Evolutionary conservation across 2,888 invertebrate genomes (phyloP), one percentile per base, ranked within the genome.

Genomic region (Conops quadrifasciatus): DNA sequence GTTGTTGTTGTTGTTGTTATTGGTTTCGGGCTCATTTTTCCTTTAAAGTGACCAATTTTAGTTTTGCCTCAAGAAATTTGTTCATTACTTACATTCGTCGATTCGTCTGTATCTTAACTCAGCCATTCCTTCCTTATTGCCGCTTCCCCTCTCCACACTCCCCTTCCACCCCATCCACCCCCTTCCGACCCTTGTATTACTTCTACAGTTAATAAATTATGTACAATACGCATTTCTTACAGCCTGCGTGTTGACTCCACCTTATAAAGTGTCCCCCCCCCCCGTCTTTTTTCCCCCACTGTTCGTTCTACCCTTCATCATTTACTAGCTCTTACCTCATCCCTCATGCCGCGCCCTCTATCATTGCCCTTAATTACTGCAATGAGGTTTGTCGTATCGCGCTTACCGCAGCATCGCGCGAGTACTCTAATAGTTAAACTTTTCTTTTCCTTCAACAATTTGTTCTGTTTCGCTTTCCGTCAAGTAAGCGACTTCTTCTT

Each of bases 141-240:
- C 9, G 9, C 15, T 19, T 36, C 15, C 30, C 19, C 2, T 9
- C 11, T 60, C 28, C 30, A 0, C 7, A 19, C 53, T 24, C 51
- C 45, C 53, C 60, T 71, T 67, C 59, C 64, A 24, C 45, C 58
- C 56, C 47, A 43, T 30, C 13, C 7, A 11, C 45, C 9, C n/a
- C 49, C 0, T 5, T 19, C 28, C 59, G 64, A 43, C 26, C 43
- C 43, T 51, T 51, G 15, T 70, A 9, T 47, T 59, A 64, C 58
- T 58, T 30, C 24, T 66, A 24, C 65, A 68, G 71, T 72, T 75
- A 75, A 77, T 76, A 77, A 76, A 77, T 77, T 75, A 76, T n/a
- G n/a, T n/a, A n/a, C n/a, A n/a, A n/a, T n/a, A 68, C 73, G 69
- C 63, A 72, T 75, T 73, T 71, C 7, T 9, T 30, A 26, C 58